Percentiles rank a stretch among this genome's conserved stretches.
phyloP scores from a whole-genome alignment of 2,888 invertebrate genomes.

The Catocala sponsa region DNA sequence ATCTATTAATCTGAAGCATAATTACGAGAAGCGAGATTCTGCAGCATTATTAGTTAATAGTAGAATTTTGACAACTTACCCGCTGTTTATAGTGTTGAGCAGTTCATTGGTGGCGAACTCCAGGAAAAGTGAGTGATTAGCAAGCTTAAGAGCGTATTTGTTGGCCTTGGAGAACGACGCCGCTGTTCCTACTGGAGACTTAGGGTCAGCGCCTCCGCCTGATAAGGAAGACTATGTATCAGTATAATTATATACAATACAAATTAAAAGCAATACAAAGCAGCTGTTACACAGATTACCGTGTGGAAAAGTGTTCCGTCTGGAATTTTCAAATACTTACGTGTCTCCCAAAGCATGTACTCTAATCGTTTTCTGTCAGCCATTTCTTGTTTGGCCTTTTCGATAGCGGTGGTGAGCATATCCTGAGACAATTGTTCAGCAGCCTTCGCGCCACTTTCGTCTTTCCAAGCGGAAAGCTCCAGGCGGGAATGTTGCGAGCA shows the following conservation, averaged over 20 bases:
- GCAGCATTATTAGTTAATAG: too few relatives aligned
- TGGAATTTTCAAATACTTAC: slow-evolving; percentile 78
- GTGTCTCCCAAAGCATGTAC: slow-evolving; percentile 93
- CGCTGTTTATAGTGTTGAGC: slow-evolving; percentile 89
- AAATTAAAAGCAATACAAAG: too few relatives aligned
- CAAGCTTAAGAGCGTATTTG: slow-evolving; percentile 93
- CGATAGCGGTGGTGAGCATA: slow-evolving; percentile 91
- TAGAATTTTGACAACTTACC: slow-evolving; percentile 66
- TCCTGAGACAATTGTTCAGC: slow-evolving; percentile 91
- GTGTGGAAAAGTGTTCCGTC: too few relatives aligned
- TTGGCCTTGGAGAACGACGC: slow-evolving; percentile 97
- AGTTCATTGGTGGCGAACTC: slow-evolving; percentile 96
- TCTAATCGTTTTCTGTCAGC: slow-evolving; percentile 93
- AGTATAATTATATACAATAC: background rate
- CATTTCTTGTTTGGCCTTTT: slow-evolving; percentile 93
- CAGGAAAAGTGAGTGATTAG: slow-evolving; percentile 95
- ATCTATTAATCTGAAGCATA: too few relatives aligned
- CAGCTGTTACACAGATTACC: too few relatives aligned
- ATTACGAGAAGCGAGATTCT: too few relatives aligned
- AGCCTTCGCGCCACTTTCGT: slow-evolving; percentile 87
- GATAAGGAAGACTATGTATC: background rate
- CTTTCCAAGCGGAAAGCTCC: slow-evolving; percentile 91
- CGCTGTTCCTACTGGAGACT: slow-evolving; percentile 95
- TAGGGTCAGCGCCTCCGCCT: slow-evolving; percentile 95
- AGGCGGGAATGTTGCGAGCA: slow-evolving; percentile 92